phyloP scores from a whole-genome alignment of 2,113 vertebrate species.

The Sylvia atricapilla region DNA sequence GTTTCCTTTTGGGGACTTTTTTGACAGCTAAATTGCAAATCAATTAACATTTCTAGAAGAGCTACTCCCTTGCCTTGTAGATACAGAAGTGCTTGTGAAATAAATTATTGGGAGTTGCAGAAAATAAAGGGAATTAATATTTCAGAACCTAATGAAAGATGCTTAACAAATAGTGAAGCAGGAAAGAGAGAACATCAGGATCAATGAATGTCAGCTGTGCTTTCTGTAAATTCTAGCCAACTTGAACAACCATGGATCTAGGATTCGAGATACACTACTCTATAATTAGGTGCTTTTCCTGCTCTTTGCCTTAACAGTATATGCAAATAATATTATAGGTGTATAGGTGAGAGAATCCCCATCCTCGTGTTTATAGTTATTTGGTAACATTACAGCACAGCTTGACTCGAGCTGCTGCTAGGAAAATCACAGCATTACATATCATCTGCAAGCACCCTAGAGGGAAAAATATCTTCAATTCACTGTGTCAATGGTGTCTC shows the following conservation, averaged over 20 bases:
- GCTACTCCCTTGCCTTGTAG: not conserved
- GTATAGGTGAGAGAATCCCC: not conserved
- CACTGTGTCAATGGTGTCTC: not conserved
- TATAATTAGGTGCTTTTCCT: not conserved
- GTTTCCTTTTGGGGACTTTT: not conserved
- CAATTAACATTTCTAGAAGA: not conserved
- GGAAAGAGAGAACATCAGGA: not conserved
- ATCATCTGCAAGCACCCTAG: not conserved
- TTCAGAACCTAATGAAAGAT: not conserved
- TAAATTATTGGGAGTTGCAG: not conserved
- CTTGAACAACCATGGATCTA: not conserved
- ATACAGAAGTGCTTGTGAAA: not conserved
- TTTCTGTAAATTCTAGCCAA: not conserved
- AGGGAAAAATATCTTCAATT: not conserved
- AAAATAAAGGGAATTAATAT: not conserved
- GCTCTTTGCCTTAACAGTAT: not conserved
- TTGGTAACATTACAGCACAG: constrained; percentile 3
- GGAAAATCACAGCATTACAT: constrained; percentile 4
- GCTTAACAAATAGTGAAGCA: not conserved
- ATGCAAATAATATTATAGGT: not conserved
- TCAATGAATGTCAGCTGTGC: not conserved
- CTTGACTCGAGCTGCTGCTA: not conserved
- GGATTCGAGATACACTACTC: not conserved
- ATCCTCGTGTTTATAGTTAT: not conserved
- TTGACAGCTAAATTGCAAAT: constrained; percentile 27